Evolutionary conservation across 2,113 vertebrate genomes (phyloP).

Genomic region (Cyrtonyx montezumae): DNA sequence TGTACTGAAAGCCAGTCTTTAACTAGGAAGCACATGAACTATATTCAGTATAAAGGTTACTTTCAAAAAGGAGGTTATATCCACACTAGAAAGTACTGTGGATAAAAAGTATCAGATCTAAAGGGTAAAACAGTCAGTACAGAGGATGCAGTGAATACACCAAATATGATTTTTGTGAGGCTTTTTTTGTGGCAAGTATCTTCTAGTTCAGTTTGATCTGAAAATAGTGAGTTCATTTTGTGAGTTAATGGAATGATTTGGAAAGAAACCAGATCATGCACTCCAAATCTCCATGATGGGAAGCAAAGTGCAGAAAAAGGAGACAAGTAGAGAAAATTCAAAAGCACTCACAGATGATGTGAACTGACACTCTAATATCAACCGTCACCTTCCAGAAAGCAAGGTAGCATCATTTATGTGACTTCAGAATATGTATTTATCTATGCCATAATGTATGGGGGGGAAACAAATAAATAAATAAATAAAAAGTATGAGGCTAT

Average conservation of each 20-base stretch:
- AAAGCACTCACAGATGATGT: background rate
- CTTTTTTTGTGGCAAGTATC: background rate
- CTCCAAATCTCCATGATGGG: background rate
- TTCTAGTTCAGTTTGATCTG: background rate
- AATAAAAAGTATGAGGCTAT: background rate
- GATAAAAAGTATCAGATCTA: background rate
- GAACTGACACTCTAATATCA: background rate
- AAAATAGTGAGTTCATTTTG: background rate
- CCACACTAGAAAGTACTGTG: background rate
- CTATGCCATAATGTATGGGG: background rate
- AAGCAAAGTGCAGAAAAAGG: background rate
- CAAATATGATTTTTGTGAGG: background rate
- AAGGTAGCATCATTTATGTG: background rate
- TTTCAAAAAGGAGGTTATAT: background rate
- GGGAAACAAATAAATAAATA: background rate
- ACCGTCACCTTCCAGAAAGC: background rate
- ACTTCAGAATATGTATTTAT: background rate
- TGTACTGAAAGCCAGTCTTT: background rate
- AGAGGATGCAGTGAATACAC: background rate
- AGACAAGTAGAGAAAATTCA: background rate
- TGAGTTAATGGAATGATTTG: background rate
- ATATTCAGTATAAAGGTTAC: background rate
- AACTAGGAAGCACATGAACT: background rate
- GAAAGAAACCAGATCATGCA: background rate
- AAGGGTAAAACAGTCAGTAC: rapidly evolving